phyloP scores from a whole-genome alignment of 2,113 vertebrate genomes.

The Cyanocitta stelleri region DNA sequence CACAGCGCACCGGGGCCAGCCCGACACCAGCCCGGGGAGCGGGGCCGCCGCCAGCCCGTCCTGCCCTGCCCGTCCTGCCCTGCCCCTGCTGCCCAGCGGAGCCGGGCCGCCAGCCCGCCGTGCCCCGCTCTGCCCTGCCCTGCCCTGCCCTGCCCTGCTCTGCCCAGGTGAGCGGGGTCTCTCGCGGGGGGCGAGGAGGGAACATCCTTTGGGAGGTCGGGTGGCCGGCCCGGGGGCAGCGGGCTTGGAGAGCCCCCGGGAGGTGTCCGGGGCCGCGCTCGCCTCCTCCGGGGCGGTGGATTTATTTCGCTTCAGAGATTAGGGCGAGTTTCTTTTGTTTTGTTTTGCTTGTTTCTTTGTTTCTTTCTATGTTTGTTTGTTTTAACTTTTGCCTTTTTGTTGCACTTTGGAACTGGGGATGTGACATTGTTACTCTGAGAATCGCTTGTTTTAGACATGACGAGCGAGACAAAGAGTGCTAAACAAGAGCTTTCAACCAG shows the following conservation, averaged over 20 bases:
- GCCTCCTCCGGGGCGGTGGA: not conserved
- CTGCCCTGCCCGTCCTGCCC: not conserved
- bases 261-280: not conserved
- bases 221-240: not conserved
- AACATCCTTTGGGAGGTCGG: not conserved
- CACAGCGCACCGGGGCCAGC: not conserved
- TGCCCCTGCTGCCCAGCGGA: not conserved
- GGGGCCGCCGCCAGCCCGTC: not conserved
- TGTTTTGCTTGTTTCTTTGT: not conserved
- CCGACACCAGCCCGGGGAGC: not conserved
- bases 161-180: not conserved
- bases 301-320: not conserved
- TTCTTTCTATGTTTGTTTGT: not conserved
- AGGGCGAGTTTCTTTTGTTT: not conserved
- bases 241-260: not conserved
- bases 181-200: rapidly evolving
- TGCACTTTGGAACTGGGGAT: rapidly evolving
- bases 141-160: too few relatives aligned
- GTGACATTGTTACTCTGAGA: not conserved
- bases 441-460: not conserved
- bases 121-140: too few relatives aligned
- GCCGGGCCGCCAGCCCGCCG: not conserved
- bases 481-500: rapidly evolving
- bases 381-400: not conserved
- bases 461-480: not conserved